Conservation (phyloP, 2,113 vertebrate species). For the Heterotis niloticus region DNA sequence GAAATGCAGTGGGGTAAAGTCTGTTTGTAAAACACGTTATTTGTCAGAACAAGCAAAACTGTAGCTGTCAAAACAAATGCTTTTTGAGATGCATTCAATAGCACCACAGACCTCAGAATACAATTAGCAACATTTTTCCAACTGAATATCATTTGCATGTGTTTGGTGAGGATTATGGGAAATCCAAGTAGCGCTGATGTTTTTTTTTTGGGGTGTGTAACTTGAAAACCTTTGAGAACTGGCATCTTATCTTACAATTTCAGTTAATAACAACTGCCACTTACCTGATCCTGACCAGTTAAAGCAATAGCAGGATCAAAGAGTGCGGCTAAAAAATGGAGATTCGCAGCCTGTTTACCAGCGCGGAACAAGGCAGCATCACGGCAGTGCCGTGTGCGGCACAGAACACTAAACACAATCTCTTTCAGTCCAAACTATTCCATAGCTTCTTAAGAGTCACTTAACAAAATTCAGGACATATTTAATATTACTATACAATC, state of each 20-base stretch:
- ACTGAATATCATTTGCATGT: neutral
- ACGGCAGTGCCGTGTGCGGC: neutral
- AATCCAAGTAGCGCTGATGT: neutral
- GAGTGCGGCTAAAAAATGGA: neutral
- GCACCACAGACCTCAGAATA: neutral
- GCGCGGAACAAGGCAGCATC: neutral
- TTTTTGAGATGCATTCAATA: neutral
- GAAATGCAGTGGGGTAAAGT: neutral
- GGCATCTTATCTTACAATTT: neutral
- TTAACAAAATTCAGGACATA: no score
- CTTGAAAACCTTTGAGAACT: neutral
- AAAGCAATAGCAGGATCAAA: neutral
- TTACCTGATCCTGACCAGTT: neutral
- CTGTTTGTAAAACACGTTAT: neutral
- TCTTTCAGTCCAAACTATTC: neutral
- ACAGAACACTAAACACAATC: neutral
- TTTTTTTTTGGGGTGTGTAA: neutral
- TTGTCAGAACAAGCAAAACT: neutral
- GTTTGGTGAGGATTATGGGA: constrained; percentile 3
- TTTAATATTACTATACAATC: no score
- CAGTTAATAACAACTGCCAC: neutral
- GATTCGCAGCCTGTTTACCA: neutral
- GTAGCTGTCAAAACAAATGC: neutral
- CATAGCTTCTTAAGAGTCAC: no score
- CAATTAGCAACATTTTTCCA: neutral